Evolutionary conservation across 2,888 invertebrate species (phyloP).

Genomic region (Drepanosiphum platanoidis): DNA sequence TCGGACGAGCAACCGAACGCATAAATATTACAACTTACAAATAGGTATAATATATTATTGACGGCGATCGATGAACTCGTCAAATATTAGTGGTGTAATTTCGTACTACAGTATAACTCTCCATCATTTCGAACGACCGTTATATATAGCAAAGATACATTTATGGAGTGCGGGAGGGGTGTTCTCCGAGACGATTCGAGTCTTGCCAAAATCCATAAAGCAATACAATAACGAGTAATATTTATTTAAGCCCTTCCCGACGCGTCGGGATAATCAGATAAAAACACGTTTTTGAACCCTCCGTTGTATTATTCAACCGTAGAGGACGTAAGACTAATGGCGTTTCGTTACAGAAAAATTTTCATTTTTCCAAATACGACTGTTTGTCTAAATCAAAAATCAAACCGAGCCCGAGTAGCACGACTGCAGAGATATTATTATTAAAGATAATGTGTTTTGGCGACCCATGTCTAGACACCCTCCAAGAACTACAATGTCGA

Average conservation of each 20-base stretch:
- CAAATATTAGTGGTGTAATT: background rate
- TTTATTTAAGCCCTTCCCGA: too few species aligned
- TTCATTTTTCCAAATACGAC: background rate
- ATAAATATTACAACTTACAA: background rate
- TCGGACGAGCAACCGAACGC: background rate
- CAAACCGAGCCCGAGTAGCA: background rate
- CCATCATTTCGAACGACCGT: too few species aligned
- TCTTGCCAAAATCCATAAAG: too few species aligned
- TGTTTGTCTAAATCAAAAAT: background rate
- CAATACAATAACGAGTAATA: too few species aligned
- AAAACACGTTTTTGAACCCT: background rate
- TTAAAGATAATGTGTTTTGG: too few species aligned
- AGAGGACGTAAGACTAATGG: too few species aligned
- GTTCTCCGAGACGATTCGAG: background rate
- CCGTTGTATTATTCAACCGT: background rate
- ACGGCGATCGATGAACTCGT: background rate
- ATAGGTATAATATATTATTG: background rate
- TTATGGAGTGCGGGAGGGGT: too few species aligned
- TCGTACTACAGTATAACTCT: too few species aligned
- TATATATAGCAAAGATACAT: too few species aligned
- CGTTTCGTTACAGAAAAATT: background rate
- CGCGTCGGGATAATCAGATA: background rate
- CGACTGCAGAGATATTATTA: background rate
- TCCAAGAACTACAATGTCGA: too few species aligned
- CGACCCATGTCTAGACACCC: too few species aligned